These are phyloP conservation scores for Petrocephalus microphthalmus DNA, from an alignment of 2,113 vertebrate genomes.

Conservation along the genomic window DNA sequence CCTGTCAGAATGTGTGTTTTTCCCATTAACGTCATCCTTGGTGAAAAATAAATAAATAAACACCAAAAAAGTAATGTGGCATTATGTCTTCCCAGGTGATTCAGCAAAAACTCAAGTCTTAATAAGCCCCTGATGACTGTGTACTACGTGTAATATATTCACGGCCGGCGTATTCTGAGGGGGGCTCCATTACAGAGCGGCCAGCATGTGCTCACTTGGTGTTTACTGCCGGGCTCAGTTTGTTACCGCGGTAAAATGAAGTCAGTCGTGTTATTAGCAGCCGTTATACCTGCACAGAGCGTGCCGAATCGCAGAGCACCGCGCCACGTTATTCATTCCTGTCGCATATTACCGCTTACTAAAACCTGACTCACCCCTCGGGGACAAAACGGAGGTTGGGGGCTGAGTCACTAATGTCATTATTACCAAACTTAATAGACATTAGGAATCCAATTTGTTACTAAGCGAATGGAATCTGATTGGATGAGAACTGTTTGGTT, in stretches of 20 bases:
- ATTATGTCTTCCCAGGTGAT: background rate
- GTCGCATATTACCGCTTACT: background rate
- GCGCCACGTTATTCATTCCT: background rate
- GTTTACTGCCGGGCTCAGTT: background rate
- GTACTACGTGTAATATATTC: background rate
- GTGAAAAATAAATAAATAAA: constrained; percentile 11
- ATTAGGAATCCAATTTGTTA: background rate
- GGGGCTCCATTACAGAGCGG: background rate
- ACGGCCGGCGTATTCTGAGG: background rate
- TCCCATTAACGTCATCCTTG: constrained; percentile 5
- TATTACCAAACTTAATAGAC: background rate
- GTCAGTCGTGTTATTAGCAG: background rate
- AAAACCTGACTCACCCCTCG: background rate
- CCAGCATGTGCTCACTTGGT: too few species aligned
- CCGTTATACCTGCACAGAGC: background rate
- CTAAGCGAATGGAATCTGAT: background rate
- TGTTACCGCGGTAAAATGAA: background rate
- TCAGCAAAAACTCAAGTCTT: background rate
- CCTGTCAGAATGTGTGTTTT: constrained; percentile 21
- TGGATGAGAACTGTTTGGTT: background rate
- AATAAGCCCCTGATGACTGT: background rate
- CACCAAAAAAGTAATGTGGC: background rate
- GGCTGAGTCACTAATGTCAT: background rate
- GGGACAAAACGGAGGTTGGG: background rate
- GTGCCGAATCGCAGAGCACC: background rate